Evolutionary conservation across 2,888 invertebrate species (phyloP).

Genomic region (Alsophila aescularia): DNA sequence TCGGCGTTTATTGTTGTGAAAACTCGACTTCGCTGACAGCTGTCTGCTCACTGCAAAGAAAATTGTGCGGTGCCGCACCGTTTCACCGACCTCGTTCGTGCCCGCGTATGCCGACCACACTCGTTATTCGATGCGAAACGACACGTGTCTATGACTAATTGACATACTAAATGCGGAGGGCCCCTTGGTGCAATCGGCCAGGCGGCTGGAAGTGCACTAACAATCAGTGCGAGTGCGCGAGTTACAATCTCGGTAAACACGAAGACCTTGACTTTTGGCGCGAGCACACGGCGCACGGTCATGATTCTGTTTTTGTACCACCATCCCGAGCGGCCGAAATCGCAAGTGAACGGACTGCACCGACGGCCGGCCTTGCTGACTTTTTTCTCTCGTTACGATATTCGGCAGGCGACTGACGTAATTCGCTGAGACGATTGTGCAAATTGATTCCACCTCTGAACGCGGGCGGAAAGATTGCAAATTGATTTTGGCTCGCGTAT

Average conservation of each 20-base stretch:
- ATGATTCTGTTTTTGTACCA: conserved; percentile 52
- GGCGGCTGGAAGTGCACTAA: conserved; percentile 15
- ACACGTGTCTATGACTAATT: conserved; percentile 67
- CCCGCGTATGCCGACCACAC: conserved; percentile 47
- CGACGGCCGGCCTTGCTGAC: conserved; percentile 65
- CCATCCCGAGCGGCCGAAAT: conserved; percentile 64
- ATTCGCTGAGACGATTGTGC: conserved; percentile 64
- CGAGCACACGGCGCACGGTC: conserved; percentile 44
- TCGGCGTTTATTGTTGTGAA: conserved; percentile 54
- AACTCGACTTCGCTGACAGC: conserved; percentile 48
- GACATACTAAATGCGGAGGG: conserved; percentile 41
- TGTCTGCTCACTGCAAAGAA: conserved; percentile 49
- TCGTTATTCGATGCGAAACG: conserved; percentile 61
- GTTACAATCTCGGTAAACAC: conserved; percentile 41
- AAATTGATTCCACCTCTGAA: conserved; percentile 65
- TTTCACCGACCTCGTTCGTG: conserved; percentile 57
- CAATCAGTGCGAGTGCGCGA: conserved; percentile 25
- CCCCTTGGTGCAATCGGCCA: neutral
- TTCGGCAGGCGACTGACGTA: conserved; percentile 71
- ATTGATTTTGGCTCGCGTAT: conserved; percentile 59
- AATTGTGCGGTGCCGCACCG: conserved; percentile 46
- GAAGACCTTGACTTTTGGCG: conserved; percentile 77
- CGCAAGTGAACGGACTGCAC: conserved; percentile 79
- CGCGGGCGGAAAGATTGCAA: conserved; percentile 57
- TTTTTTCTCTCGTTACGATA: conserved; percentile 69